Percentiles rank a stretch among this genome's conserved stretches.
Evolutionary conservation across 2,113 vertebrate species (phyloP).

Genomic region (Salminus brasiliensis): DNA sequence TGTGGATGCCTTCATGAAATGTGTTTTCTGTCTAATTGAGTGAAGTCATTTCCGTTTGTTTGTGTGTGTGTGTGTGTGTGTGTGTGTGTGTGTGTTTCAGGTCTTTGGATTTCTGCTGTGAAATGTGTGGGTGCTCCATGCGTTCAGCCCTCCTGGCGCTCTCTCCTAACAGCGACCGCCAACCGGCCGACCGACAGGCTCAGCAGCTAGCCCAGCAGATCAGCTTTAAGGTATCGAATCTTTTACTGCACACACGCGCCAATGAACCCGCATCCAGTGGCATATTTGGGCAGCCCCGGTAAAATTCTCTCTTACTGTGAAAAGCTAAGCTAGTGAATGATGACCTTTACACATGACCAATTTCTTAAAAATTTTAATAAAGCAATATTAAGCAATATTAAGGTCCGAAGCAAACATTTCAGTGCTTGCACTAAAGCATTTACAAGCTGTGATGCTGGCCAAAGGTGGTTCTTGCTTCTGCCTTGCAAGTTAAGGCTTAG

Average conservation of each 20-base stretch:
- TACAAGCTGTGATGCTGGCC: too few species aligned
- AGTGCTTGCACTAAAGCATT: too few species aligned
- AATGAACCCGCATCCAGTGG: background rate
- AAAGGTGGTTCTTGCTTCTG: too few species aligned
- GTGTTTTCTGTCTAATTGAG: background rate
- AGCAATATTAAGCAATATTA: too few species aligned
- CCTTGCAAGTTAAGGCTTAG: too few species aligned
- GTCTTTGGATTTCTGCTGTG: constrained; percentile 96
- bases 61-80: background rate
- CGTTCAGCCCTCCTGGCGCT: constrained; percentile 84
- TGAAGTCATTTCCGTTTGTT: background rate
- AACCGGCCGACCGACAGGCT: constrained; percentile 84
- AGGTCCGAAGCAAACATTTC: too few species aligned
- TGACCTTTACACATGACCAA: too few species aligned
- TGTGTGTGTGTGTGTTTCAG: constrained; percentile 66
- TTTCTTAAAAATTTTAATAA: too few species aligned
- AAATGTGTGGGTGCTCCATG: constrained; percentile 87
- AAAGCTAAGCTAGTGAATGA: too few species aligned
- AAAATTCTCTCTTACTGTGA: too few species aligned
- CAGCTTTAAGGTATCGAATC: constrained; percentile 87
- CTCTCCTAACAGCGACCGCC: constrained; percentile 82
- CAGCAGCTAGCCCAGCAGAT: constrained; percentile 94
- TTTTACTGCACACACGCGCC: background rate
- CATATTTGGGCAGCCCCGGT: too few species aligned
- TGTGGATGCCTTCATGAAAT: background rate